Evolutionary conservation across 2,888 invertebrate species (phyloP).

Genomic region (Tetheella fluctuosa): DNA sequence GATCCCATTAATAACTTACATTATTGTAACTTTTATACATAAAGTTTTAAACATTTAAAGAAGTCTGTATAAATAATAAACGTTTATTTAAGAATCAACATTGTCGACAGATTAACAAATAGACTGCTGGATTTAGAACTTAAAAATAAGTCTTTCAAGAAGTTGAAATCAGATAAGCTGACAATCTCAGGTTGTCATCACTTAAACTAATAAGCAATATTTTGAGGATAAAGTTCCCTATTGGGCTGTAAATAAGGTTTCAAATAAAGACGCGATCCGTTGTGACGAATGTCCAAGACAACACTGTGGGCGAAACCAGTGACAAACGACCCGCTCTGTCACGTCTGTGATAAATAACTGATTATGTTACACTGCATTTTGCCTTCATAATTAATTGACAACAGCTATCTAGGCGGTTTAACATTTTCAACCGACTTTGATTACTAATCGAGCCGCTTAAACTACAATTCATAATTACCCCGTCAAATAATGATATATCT

Average conservation of each 20-base stretch:
- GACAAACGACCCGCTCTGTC: slow-evolving; percentile 80
- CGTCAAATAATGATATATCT: slow-evolving; percentile 55
- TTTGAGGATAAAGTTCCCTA: slow-evolving; percentile 57
- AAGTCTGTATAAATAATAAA: slow-evolving; percentile 23
- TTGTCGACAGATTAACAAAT: slow-evolving; percentile 18
- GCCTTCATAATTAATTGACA: slow-evolving; percentile 80
- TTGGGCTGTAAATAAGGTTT: slow-evolving; percentile 52
- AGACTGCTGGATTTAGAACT: slow-evolving; percentile 44
- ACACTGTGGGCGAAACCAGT: slow-evolving; percentile 77
- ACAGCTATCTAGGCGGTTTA: slow-evolving; percentile 67
- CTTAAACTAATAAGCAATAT: slow-evolving; percentile 59
- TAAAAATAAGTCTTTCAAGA: slow-evolving; percentile 68
- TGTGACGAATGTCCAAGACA: slow-evolving; percentile 73
- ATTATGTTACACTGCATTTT: slow-evolving; percentile 81
- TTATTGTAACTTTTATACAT: too few species aligned
- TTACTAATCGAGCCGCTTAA: slow-evolving; percentile 50
- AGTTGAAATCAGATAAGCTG: slow-evolving; percentile 76
- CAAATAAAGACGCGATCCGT: slow-evolving; percentile 46
- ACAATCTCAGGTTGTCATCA: slow-evolving; percentile 76
- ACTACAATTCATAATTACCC: slow-evolving; percentile 55
- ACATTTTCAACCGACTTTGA: slow-evolving; percentile 55
- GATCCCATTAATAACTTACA: not conserved
- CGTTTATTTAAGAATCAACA: slow-evolving; percentile 17
- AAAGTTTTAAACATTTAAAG: too few species aligned
- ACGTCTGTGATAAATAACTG: slow-evolving; percentile 82